Evolutionary conservation across 2,113 vertebrate species (phyloP).

Genomic region (Sinocyclocheilus anophthalmus): DNA sequence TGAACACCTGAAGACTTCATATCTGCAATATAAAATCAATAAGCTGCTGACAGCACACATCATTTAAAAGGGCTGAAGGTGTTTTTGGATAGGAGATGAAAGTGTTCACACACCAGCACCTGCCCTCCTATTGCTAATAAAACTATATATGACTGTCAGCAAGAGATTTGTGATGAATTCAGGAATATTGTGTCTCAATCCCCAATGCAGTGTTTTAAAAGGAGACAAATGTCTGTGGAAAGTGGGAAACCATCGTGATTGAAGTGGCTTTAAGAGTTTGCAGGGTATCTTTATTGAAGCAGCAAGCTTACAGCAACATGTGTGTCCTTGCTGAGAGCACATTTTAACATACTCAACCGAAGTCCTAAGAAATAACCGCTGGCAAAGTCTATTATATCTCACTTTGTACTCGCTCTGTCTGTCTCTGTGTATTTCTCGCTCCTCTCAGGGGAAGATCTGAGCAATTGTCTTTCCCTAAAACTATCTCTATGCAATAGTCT

Average conservation of each 20-base stretch:
- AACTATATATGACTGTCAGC: conserved; percentile 35
- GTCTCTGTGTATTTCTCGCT: conserved; percentile 1
- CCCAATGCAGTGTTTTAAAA: background rate
- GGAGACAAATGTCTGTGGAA: conserved; percentile 11
- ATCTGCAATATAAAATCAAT: conserved; percentile 68
- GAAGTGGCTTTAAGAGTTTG: background rate
- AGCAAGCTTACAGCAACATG: background rate
- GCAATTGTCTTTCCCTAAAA: conserved; percentile 14
- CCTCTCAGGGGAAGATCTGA: background rate
- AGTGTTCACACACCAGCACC: conserved; percentile 6
- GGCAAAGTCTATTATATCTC: background rate
- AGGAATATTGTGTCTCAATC: conserved; percentile 8
- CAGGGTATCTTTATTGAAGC: background rate
- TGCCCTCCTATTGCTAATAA: conserved; percentile 2
- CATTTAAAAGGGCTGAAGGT: conserved; percentile 51
- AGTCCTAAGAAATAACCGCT: background rate
- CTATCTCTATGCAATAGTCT: conserved; percentile 14
- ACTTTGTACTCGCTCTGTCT: background rate
- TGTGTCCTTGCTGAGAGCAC: conserved; percentile 2
- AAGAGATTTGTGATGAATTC: conserved; percentile 31
- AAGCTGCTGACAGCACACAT: conserved; percentile 60
- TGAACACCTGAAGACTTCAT: conserved; percentile 66
- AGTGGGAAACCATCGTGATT: conserved; percentile 7
- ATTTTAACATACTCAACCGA: background rate
- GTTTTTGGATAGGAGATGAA: conserved; percentile 40